These are phyloP conservation scores for Melinopterus prodromus DNA, from an alignment of 2,888 invertebrate genomes.

Conservation along the genomic window DNA sequence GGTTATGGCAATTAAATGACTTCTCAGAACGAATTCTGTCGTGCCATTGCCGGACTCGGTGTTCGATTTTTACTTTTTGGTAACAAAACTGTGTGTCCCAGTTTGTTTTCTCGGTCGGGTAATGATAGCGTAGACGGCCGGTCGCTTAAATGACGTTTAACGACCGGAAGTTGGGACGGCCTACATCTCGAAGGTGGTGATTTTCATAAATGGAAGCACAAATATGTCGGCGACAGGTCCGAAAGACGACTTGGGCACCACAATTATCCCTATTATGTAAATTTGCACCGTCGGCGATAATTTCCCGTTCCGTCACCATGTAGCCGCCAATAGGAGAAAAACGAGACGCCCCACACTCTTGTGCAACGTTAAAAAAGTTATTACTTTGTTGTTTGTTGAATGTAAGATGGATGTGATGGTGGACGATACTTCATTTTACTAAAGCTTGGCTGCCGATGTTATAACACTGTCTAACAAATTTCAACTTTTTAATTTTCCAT, in stretches of 20 bases:
- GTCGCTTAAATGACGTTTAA: not conserved
- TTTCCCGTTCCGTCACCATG: not conserved
- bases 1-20: not conserved
- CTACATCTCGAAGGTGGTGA: not conserved
- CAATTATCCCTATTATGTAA: not conserved
- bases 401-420: too few relatives aligned
- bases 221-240: not conserved
- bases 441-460: too few relatives aligned
- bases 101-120: not conserved
- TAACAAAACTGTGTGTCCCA: not conserved
- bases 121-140: not conserved
- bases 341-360: not conserved
- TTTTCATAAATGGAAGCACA: conserved; percentile 4
- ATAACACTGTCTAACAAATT: too few relatives aligned
- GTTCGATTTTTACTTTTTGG: not conserved
- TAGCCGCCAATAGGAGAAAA: not conserved
- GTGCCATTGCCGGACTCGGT: not conserved
- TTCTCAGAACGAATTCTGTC: not conserved
- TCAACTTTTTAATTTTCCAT: too few relatives aligned
- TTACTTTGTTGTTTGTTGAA: not conserved
- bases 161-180: not conserved
- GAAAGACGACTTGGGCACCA: not conserved
- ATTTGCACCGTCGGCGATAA: not conserved
- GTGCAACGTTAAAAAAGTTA: not conserved
- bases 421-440: too few relatives aligned